These are phyloP conservation scores for Uromys caudimaculatus DNA, from an alignment of 2,797 vertebrate genomes.

Conservation along the genomic window DNA sequence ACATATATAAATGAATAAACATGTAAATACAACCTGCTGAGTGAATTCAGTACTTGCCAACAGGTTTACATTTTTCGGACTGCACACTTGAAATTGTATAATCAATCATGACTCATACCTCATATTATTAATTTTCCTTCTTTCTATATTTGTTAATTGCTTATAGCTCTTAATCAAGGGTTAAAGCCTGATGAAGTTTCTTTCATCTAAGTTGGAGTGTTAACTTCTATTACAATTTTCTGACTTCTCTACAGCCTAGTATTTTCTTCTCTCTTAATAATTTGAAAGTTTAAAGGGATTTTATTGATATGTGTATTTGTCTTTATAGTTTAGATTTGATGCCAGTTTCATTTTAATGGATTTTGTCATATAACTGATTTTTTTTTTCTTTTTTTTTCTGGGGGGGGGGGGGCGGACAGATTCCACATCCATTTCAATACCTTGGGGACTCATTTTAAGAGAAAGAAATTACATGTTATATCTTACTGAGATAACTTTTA, in stretches of 20 bases:
- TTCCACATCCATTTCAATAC: not conserved
- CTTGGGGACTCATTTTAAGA: not conserved
- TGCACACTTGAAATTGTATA: no score
- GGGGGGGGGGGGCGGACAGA: not conserved
- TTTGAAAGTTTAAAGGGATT: not conserved
- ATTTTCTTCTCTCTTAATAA: not conserved
- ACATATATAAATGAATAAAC: not conserved
- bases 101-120: not conserved
- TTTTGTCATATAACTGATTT: not conserved
- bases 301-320: not conserved
- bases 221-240: not conserved
- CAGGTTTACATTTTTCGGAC: not conserved
- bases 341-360: not conserved
- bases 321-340: not conserved
- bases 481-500: not conserved
- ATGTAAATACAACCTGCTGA: not conserved
- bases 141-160: not conserved
- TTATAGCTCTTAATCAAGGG: not conserved
- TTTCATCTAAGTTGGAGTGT: not conserved
- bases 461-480: not conserved
- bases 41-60: not conserved
- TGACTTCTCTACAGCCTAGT: not conserved
- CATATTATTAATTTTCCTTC: not conserved
- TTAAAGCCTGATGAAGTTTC: not conserved
- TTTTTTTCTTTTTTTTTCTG: not conserved